Conservation (phyloP, 53 echinoderm and acorn worm genomes). For the Paracentrotus lividus region DNA sequence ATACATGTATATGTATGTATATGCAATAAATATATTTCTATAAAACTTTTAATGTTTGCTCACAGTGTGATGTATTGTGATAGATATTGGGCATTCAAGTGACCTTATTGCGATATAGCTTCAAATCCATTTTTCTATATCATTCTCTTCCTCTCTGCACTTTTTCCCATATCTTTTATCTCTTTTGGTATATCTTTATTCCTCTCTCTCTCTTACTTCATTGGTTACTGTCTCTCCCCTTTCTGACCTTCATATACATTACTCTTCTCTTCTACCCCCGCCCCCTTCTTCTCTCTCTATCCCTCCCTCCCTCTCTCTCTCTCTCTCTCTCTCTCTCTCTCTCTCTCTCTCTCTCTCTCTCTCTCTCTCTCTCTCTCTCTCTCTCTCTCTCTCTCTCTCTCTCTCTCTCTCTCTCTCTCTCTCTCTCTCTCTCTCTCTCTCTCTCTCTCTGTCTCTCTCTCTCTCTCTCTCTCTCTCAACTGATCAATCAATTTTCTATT, state of each 20-base stretch:
- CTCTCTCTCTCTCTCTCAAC: not conserved
- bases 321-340: not conserved
- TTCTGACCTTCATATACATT: too few relatives aligned
- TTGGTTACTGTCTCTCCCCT: too few relatives aligned
- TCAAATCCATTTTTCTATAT: too few relatives aligned
- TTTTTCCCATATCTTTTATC: too few relatives aligned
- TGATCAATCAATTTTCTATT: not conserved
- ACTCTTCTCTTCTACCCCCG: not conserved
- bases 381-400: not conserved
- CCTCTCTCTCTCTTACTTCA: too few relatives aligned
- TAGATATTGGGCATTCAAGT: too few relatives aligned
- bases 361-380: not conserved
- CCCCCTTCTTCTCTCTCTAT: not conserved
- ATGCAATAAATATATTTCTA: constrained; percentile 1
- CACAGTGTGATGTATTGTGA: too few relatives aligned
- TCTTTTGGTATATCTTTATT: too few relatives aligned
- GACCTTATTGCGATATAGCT: too few relatives aligned
- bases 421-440: not conserved
- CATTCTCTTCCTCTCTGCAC: too few relatives aligned
- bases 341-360: not conserved
- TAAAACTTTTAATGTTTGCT: too few relatives aligned
- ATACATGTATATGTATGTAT: too few relatives aligned
- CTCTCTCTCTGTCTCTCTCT: not conserved
- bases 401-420: not conserved
- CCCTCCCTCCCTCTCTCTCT: not conserved